A percentile compares a stretch with the other conserved stretches of the same genome.
phyloP scores from a whole-genome alignment of 2,113 vertebrate genomes.

The Zapus hudsonius region DNA sequence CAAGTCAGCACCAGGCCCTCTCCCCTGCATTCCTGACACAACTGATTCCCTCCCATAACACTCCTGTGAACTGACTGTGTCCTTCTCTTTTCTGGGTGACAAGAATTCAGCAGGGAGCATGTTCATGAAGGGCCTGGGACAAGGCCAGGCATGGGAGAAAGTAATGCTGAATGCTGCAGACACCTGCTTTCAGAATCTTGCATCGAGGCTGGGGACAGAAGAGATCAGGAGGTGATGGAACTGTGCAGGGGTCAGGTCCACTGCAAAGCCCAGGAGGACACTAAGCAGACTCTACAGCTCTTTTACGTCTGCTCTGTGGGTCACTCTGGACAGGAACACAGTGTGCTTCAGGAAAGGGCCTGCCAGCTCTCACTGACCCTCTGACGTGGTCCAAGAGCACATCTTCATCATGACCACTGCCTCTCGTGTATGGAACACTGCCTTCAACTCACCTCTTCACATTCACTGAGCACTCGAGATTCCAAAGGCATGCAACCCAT shows the following conservation, averaged over 20 bases:
- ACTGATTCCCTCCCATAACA: neutral
- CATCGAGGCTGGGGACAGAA: neutral
- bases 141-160: neutral
- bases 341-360: neutral
- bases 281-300: neutral
- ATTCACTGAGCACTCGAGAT: neutral
- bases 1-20: neutral
- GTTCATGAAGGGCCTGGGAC: neutral
- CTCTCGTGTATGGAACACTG: neutral
- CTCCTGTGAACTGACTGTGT: fast-evolving
- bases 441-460: neutral
- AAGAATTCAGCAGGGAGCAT: neutral
- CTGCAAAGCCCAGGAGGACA: neutral
- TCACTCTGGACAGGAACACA: neutral
- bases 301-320: neutral
- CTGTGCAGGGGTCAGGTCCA: neutral
- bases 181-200: neutral
- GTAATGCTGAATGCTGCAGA: neutral
- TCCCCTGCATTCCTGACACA: fast-evolving
- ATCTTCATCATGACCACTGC: neutral
- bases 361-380: no score
- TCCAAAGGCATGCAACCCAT: neutral
- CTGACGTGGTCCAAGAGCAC: neutral
- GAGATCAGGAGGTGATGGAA: neutral
- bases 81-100: neutral